Evolutionary conservation across 2,888 invertebrate species (phyloP), one percentile per base, ranked within the genome.

Genomic region (Drosophila suboccidentalis): DNA sequence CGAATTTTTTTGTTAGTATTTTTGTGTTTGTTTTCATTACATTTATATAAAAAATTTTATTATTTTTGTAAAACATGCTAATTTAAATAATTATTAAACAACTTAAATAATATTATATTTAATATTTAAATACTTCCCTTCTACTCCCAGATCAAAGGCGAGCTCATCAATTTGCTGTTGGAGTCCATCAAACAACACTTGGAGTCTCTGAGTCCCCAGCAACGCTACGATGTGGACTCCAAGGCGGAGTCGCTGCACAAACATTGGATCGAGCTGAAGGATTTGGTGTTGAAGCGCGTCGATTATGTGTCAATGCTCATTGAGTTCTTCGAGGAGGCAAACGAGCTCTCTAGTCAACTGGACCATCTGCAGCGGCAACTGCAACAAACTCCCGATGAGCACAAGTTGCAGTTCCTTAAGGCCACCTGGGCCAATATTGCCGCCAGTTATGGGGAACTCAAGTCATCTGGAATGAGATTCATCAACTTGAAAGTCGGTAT

Each of bases 281-380:
- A 94, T 71, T 90, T 94, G 29, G 92, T 96, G 6, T 94, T 95
- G 67, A 93, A 93, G 64, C 94, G 97, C 63, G 94, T 96, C 66
- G 94, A 95, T 71, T 93, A 96, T 17, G 94, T 95, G 15, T 94
- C 94, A 44, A 92, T 95, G 72, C 96, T 96, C 86, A 95, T 96
- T 44, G 95, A 95, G 78, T 96, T 97, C 92, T 96, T 96, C 82
- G 94, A 95, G 86, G 94, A 95, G 73, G 95, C 95, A 19, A 94
- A 95, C 67, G 94, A 95, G 89, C 93, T 96, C 50, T 94, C 94
- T 69, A 94, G 93, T 67, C 95, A 95, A 89, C 94, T 96, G 91
- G 95, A 96, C 86, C 93, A 93, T 61, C 87, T 96, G 53, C 96
- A 96, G 85, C 92, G 94, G 4, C 94, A 94, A 36, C 87, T 96